phyloP scores from a whole-genome alignment of 2,113 vertebrate genomes.

The Passer montanus region DNA sequence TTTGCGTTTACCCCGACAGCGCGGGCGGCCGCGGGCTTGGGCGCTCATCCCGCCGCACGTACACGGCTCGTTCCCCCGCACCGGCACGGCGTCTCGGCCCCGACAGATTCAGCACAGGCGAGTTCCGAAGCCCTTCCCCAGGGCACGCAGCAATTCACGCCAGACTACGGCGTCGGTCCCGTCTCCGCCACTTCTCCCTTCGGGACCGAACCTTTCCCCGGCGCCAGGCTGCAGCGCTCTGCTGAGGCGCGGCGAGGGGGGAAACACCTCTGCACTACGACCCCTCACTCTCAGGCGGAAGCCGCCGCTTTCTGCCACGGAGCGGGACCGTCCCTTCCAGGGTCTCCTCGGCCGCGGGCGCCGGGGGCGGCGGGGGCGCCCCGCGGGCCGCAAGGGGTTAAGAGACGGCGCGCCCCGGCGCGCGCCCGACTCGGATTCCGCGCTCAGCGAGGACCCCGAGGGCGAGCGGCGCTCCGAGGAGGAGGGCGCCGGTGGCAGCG shows the following conservation, averaged over 20 bases:
- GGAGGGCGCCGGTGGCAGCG: slow-evolving; percentile 57
- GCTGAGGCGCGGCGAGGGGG: neutral
- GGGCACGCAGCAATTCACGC: accelerated
- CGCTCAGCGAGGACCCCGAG: slow-evolving; percentile 83
- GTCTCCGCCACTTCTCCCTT: too few relatives aligned
- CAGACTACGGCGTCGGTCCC: too few relatives aligned
- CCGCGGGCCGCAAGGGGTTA: slow-evolving; percentile 13
- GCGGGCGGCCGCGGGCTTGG: neutral
- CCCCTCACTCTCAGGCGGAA: accelerated
- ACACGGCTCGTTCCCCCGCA: neutral
- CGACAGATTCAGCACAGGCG: accelerated
- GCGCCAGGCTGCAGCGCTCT: neutral
- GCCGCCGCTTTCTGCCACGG: neutral
- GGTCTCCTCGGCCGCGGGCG: neutral
- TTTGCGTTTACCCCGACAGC: accelerated
- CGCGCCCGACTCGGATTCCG: slow-evolving; percentile 78
- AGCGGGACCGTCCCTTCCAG: neutral
- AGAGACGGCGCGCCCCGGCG: neutral
- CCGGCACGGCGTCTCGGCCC: neutral
- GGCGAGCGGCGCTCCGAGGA: slow-evolving; percentile 65
- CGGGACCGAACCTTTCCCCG: too few relatives aligned
- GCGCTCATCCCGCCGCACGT: neutral
- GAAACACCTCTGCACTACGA: accelerated
- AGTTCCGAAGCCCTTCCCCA: neutral
- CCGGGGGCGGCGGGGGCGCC: neutral